Evolutionary conservation across 2,113 vertebrate genomes (phyloP).

Genomic region (Madoqua kirkii): DNA sequence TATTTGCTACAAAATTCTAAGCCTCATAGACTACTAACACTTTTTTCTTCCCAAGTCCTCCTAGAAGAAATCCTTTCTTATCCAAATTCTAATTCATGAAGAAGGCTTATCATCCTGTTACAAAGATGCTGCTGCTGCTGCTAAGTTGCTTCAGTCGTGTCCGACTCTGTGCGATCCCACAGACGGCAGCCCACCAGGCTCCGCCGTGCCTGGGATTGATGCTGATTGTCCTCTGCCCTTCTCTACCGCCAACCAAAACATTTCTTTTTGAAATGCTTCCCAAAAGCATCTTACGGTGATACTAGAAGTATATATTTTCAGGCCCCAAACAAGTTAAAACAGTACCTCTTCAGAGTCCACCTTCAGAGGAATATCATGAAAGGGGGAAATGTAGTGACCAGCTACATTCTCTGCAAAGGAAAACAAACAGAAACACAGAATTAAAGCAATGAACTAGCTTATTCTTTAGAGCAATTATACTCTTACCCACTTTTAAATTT

Average conservation of each 20-base stretch:
- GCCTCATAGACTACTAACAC: background rate
- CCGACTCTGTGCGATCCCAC: no score
- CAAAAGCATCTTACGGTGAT: background rate
- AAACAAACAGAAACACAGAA: background rate
- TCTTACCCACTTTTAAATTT: background rate
- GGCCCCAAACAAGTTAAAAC: background rate
- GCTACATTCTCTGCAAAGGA: slow-evolving; percentile 86
- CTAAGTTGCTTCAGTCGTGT: no score
- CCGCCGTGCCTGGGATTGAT: background rate
- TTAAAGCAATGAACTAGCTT: background rate
- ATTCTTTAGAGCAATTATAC: background rate
- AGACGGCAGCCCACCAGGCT: no score
- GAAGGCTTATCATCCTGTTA: background rate
- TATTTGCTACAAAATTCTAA: background rate
- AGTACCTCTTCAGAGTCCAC: slow-evolving; percentile 84
- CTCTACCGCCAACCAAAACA: background rate
- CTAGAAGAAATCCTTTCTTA: background rate
- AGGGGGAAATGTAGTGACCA: slow-evolving; percentile 94
- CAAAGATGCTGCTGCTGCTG: background rate
- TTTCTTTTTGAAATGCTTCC: background rate
- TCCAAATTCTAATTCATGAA: background rate
- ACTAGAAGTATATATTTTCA: background rate
- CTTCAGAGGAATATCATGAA: slow-evolving; percentile 95
- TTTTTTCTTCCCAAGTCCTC: background rate
- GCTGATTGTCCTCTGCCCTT: background rate